A percentile compares a stretch with the other conserved stretches of the same genome.
These are phyloP conservation scores for Cygnus buccinator DNA, from an alignment of 2,113 vertebrate genomes.

Conservation along the genomic window DNA sequence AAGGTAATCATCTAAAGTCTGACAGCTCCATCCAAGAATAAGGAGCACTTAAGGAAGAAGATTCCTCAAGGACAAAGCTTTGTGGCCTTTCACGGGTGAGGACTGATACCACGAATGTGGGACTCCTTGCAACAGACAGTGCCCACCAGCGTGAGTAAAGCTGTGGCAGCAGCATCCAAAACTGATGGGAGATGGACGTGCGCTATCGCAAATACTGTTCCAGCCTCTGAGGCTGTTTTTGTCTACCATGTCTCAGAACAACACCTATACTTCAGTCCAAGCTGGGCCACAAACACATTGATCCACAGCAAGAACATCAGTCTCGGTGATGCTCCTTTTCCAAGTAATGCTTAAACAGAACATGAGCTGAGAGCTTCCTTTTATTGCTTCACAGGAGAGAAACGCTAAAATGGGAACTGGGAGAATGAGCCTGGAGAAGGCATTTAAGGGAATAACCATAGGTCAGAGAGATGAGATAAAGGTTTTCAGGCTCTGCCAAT, in stretches of 20 bases:
- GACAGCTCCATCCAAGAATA: neutral
- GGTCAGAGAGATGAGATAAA: neutral
- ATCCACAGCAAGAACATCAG: neutral
- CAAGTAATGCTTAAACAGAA: neutral
- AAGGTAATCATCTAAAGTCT: neutral
- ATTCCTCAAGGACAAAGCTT: neutral
- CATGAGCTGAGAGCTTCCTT: neutral
- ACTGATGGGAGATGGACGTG: neutral
- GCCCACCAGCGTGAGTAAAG: neutral
- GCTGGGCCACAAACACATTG: neutral
- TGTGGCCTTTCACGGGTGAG: neutral
- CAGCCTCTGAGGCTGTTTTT: neutral
- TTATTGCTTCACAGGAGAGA: neutral
- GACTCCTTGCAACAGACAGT: neutral
- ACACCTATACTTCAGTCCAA: neutral
- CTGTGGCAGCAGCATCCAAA: neutral
- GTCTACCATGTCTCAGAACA: fast-evolving
- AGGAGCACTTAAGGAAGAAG: neutral
- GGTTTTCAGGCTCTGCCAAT: neutral
- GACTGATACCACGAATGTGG: neutral
- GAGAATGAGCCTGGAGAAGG: neutral
- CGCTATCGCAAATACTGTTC: neutral
- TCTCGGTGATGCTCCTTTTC: neutral
- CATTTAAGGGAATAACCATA: neutral
- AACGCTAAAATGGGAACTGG: neutral